Evolutionary conservation across 2,113 vertebrate genomes (phyloP).

Genomic region (Aspidoscelis tigris): DNA sequence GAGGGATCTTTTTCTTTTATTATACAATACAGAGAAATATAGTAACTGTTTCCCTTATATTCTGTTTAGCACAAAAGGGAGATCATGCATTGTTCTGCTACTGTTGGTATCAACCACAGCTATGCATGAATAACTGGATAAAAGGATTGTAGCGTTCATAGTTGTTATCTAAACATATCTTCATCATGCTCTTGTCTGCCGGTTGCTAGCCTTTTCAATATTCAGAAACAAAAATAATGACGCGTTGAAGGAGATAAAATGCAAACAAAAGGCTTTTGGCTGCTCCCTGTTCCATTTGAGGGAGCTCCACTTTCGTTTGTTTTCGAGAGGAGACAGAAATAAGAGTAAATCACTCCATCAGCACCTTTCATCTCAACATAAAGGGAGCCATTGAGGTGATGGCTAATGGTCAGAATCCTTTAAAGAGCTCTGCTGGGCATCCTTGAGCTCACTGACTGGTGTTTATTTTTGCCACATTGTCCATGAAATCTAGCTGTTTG

Average conservation of each 20-base stretch:
- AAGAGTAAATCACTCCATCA: constrained; percentile 57
- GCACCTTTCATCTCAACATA: constrained; percentile 49
- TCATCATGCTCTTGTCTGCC: background rate
- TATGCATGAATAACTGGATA: background rate
- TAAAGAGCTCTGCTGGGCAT: constrained; percentile 53
- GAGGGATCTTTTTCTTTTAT: background rate
- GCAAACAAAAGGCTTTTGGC: constrained; percentile 23
- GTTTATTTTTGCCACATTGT: constrained; percentile 62
- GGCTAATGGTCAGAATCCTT: constrained; percentile 63
- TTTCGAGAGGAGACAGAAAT: constrained; percentile 49
- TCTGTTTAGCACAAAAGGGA: background rate
- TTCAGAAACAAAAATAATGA: background rate
- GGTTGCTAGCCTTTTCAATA: constrained; percentile 13
- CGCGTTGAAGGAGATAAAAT: constrained; percentile 25
- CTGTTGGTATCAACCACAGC: background rate
- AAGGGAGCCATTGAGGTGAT: constrained; percentile 46
- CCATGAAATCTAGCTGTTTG: constrained; percentile 53
- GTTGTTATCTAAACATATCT: background rate
- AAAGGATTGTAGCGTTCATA: background rate
- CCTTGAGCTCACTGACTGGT: constrained; percentile 53
- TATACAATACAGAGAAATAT: background rate
- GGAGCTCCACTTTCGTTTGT: constrained; percentile 35
- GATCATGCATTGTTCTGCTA: background rate
- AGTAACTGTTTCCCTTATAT: no score
- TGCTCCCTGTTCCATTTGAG: constrained; percentile 28